Percentiles rank a stretch among this genome's conserved stretches.
These are phyloP conservation scores for Neomorphus geoffroyi DNA, from an alignment of 2,797 vertebrate species.

Conservation along the genomic window DNA sequence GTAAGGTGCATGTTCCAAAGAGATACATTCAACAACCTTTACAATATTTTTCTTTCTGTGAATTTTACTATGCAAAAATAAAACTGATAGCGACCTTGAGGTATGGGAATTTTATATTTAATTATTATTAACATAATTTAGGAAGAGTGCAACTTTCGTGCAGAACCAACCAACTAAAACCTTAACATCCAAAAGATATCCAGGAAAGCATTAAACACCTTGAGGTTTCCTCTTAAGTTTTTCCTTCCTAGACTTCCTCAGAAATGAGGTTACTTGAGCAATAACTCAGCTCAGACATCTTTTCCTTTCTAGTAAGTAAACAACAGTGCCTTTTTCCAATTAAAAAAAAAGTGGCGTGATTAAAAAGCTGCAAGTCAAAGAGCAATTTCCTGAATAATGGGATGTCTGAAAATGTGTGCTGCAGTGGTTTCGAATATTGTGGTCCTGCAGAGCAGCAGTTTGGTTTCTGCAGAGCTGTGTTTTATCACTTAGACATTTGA, in stretches of 20 bases:
- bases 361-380: background rate
- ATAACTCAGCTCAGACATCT: background rate
- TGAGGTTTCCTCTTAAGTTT: background rate
- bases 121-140: background rate
- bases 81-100: background rate
- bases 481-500: background rate
- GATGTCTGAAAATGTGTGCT: background rate
- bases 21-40: background rate
- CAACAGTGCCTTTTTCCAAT: background rate
- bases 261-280: background rate
- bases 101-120: background rate
- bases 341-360: background rate
- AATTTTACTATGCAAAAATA: background rate
- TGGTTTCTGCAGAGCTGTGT: background rate
- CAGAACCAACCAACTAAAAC: background rate
- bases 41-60: background rate
- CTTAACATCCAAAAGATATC: background rate
- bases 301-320: background rate
- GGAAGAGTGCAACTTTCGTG: background rate
- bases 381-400: background rate
- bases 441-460: background rate
- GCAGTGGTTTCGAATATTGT: background rate
- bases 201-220: background rate
- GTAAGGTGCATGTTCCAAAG: background rate
- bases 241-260: background rate